phyloP scores from a whole-genome alignment of 2,888 invertebrate species.

The Tenthredo distinguenda region DNA sequence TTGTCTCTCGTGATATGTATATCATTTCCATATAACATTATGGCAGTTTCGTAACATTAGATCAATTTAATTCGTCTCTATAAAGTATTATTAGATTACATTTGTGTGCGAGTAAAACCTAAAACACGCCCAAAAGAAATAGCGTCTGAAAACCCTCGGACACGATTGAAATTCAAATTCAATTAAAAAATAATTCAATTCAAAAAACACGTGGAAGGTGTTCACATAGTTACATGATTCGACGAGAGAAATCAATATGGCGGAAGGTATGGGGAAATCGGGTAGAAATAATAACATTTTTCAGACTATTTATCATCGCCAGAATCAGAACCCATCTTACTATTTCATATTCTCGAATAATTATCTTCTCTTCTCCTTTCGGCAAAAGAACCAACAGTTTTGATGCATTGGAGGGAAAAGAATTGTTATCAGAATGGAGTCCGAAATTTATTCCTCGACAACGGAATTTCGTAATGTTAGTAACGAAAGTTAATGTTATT shows the following conservation, averaged over 20 bases:
- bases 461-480: background rate
- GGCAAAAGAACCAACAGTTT: background rate
- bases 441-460: background rate
- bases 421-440: background rate
- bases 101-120: background rate
- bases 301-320: background rate
- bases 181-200: no score
- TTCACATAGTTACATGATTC: background rate
- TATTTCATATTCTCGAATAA: background rate
- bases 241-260: slow-evolving; percentile 18
- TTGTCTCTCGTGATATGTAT: background rate
- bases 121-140: background rate
- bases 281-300: background rate
- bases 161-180: background rate
- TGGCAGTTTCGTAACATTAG: background rate
- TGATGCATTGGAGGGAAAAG: background rate
- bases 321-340: background rate
- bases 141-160: background rate
- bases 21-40: background rate
- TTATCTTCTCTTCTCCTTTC: background rate
- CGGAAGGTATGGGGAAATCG: background rate
- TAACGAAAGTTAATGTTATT: background rate
- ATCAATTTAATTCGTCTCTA: background rate
- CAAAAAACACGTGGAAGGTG: background rate
- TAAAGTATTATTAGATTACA: background rate